Evolutionary conservation across 2,797 vertebrate species (phyloP).

Genomic region (Sebastes taczanowskii): DNA sequence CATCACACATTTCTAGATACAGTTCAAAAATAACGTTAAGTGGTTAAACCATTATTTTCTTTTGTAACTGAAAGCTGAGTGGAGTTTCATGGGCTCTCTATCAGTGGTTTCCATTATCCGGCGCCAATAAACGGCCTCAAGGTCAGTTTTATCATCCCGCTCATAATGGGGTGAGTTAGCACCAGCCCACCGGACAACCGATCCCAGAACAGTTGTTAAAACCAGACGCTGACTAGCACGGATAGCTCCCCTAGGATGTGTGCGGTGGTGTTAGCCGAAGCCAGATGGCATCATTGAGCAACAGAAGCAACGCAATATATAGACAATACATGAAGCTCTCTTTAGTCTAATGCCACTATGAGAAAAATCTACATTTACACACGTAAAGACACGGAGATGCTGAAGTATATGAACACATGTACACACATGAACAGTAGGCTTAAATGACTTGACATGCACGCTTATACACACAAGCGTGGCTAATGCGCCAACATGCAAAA

Average conservation of each 20-base stretch:
- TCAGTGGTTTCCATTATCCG: constrained; percentile 70
- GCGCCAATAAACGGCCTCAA: constrained; percentile 73
- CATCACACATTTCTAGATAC: constrained; percentile 44
- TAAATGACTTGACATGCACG: constrained; percentile 32
- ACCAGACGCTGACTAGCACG: constrained; percentile 58
- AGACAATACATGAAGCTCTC: constrained; percentile 24
- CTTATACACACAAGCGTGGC: constrained; percentile 15
- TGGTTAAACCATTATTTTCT: constrained; percentile 65
- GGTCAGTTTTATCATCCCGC: constrained; percentile 76
- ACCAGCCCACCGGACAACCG: constrained; percentile 68
- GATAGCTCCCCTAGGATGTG: constrained; percentile 61
- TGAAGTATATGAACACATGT: not conserved
- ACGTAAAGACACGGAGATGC: constrained; percentile 11
- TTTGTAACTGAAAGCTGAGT: constrained; percentile 59
- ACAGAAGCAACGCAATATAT: constrained; percentile 7
- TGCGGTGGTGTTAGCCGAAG: constrained; percentile 50
- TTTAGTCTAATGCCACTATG: constrained; percentile 5
- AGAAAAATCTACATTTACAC: constrained; percentile 20
- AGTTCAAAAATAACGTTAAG: constrained; percentile 59
- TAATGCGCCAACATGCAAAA: constrained; percentile 29
- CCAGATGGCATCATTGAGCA: constrained; percentile 85
- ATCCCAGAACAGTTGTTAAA: constrained; percentile 77
- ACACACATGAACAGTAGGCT: constrained; percentile 18
- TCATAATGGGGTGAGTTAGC: constrained; percentile 74
- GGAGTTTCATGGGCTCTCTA: constrained; percentile 64